These are phyloP conservation scores for Cylloceria caligata DNA, from an alignment of 2,888 invertebrate species.

Conservation along the genomic window DNA sequence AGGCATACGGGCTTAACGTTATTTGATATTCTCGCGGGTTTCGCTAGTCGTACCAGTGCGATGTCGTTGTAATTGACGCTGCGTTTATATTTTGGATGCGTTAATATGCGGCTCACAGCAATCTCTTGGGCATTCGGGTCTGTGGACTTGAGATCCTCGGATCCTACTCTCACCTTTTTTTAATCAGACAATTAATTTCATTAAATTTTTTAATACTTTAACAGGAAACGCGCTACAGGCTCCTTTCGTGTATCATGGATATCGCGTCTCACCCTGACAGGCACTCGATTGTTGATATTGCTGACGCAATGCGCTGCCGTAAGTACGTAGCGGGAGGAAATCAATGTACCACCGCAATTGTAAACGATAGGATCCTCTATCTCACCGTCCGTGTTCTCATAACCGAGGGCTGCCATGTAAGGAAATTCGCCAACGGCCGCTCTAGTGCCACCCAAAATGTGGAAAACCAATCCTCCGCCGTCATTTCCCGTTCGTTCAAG, in stretches of 20 bases:
- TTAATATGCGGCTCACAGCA: conserved; percentile 70
- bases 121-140: conserved; percentile 72
- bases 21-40: conserved; percentile 68
- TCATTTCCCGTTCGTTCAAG: background rate
- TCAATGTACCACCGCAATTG: conserved; percentile 79
- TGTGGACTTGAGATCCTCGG: conserved; percentile 69
- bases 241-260: background rate
- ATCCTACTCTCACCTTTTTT: conserved; percentile 78
- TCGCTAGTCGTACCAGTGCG: conserved; percentile 75
- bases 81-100: conserved; percentile 77
- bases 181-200: background rate
- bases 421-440: conserved; percentile 77
- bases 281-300: conserved; percentile 74
- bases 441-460: conserved; percentile 74
- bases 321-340: conserved; percentile 76
- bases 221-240: background rate
- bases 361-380: conserved; percentile 70
- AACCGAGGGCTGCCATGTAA: conserved; percentile 79
- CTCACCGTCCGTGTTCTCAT: conserved; percentile 60
- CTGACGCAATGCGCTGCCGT: conserved; percentile 82
- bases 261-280: conserved; percentile 75
- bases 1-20: conserved; percentile 78
- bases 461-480: conserved; percentile 63
- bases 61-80: conserved; percentile 78
- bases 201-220: conserved; percentile 4